A percentile compares a stretch with the other conserved stretches of the same genome.
Conservation (phyloP, 2,888 invertebrate genomes). For the Megaustenia siamemsis region DNA sequence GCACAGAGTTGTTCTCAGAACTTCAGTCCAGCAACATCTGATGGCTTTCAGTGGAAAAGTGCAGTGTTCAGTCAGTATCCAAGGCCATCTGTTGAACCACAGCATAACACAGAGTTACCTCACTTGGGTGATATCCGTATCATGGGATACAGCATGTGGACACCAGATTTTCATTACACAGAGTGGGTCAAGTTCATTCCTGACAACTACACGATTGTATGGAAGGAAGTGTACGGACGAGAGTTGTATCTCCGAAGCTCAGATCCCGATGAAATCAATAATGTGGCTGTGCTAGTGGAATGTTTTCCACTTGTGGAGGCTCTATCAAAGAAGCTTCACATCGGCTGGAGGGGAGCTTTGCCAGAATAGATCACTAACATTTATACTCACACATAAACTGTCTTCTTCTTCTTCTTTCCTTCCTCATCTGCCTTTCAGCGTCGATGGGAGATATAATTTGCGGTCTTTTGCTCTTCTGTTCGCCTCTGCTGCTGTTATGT, state of each 20-base stretch:
- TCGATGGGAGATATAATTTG: no score
- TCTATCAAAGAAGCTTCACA: conserved; percentile 64
- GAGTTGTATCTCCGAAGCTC: conserved; percentile 89
- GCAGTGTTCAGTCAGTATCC: conserved; percentile 91
- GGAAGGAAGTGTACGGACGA: conserved; percentile 85
- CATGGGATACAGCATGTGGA: conserved; percentile 93
- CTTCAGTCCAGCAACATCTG: neutral
- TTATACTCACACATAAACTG: no score
- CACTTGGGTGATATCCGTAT: conserved; percentile 87
- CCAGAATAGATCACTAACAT: neutral
- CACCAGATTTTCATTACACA: conserved; percentile 87
- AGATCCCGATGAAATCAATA: conserved; percentile 87
- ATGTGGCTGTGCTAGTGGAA: conserved; percentile 82
- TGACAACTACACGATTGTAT: conserved; percentile 84
- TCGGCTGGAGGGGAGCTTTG: conserved; percentile 65
- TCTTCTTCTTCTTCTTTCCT: no score
- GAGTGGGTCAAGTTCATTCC: conserved; percentile 89
- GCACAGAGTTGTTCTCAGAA: conserved; percentile 29
- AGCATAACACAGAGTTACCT: conserved; percentile 88
- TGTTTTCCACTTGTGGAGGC: conserved; percentile 60
- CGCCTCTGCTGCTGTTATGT: no score
- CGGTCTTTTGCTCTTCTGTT: no score
- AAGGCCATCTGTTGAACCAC: conserved; percentile 85
- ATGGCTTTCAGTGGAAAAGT: conserved; percentile 75
- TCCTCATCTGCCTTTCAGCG: no score